A percentile compares a stretch with the other conserved stretches of the same genome.
phyloP scores from a whole-genome alignment of 1,140 invertebrate species.

The Drosophila nigromelanica region DNA sequence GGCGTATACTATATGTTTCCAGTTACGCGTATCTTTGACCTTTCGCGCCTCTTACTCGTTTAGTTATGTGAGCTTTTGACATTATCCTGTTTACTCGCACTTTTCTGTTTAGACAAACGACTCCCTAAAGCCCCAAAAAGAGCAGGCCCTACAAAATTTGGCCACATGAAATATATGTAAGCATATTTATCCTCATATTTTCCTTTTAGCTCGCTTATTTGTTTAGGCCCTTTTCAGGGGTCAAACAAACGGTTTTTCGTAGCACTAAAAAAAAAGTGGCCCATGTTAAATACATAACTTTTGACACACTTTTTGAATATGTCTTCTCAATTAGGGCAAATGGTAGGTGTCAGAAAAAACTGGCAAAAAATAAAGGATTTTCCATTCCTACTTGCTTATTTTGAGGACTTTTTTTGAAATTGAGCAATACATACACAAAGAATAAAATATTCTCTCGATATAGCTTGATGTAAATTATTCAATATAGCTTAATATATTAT shows the following conservation, averaged over 20 bases:
- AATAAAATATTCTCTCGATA: too few species aligned
- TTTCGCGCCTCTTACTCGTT: slow-evolving; percentile 15
- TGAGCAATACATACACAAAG: too few species aligned
- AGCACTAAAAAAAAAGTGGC: slow-evolving; percentile 24
- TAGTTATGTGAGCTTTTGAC: slow-evolving; percentile 32
- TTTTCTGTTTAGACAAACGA: slow-evolving; percentile 38
- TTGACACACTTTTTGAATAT: slow-evolving; percentile 25
- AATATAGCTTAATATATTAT: too few species aligned
- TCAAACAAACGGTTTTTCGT: slow-evolving; percentile 6
- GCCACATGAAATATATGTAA: neutral
- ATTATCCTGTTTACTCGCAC: slow-evolving; percentile 65
- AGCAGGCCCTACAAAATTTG: slow-evolving; percentile 31
- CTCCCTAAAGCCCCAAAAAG: slow-evolving; percentile 16
- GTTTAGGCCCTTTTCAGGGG: slow-evolving; percentile 41
- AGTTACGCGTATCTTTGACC: slow-evolving; percentile 37
- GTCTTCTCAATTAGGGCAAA: neutral
- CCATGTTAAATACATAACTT: slow-evolving; percentile 52
- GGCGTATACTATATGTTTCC: slow-evolving; percentile 6
- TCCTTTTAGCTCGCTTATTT: slow-evolving; percentile 40
- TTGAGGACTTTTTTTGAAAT: too few species aligned
- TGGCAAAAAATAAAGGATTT: neutral
- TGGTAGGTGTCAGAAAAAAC: neutral
- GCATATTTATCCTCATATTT: slow-evolving; percentile 3
- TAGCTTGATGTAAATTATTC: too few species aligned
- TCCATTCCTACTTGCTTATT: too few species aligned